A percentile compares a stretch with the other conserved stretches of the same genome.
These are phyloP conservation scores for Pao palembangensis DNA, from an alignment of 2,113 vertebrate genomes.

Conservation along the genomic window DNA sequence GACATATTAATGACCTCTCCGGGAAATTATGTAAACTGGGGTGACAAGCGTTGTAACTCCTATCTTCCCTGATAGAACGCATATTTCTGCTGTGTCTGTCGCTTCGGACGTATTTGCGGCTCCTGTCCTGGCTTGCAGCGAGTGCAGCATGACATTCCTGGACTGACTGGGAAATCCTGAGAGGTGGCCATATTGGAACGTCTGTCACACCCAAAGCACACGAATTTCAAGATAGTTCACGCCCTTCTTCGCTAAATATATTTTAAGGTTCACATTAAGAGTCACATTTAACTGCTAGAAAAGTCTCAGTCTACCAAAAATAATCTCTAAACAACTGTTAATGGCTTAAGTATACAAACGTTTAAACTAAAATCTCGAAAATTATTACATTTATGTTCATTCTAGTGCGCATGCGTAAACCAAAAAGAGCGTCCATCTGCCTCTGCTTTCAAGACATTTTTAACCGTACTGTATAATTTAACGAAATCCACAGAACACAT, in stretches of 20 bases:
- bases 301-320: neutral
- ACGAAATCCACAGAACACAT: neutral
- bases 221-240: slow-evolving; percentile 27
- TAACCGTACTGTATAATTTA: neutral
- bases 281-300: neutral
- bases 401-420: neutral
- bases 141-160: slow-evolving; percentile 58
- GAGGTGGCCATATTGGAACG: slow-evolving; percentile 87
- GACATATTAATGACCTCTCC: no score
- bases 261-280: neutral
- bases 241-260: rapidly evolving
- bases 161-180: slow-evolving; percentile 77
- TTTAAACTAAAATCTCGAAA: no score
- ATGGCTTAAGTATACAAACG: no score
- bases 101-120: neutral
- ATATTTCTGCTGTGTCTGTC: slow-evolving; percentile 13
- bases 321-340: no score
- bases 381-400: no score
- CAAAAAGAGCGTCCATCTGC: neutral
- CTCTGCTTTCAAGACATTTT: neutral
- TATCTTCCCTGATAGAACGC: neutral
- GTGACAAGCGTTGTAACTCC: no score
- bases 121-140: slow-evolving; percentile 49
- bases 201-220: slow-evolving; percentile 45
- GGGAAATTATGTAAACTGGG: no score